Evolutionary conservation across 2,888 invertebrate species (phyloP).

Genomic region (Smittia aterrima): DNA sequence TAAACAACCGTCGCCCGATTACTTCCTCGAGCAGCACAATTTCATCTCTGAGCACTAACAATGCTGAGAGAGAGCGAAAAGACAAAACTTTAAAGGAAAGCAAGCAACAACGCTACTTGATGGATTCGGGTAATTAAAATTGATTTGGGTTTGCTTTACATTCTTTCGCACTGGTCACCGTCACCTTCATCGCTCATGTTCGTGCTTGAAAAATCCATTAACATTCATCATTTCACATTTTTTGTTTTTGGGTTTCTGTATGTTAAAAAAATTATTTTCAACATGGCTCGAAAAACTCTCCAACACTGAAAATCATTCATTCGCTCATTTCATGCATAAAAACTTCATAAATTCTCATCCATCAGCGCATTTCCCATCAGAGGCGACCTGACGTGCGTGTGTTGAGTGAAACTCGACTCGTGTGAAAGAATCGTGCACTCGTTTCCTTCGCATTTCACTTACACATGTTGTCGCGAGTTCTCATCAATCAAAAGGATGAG

Average conservation of each 20-base stretch:
- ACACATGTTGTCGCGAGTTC: not conserved
- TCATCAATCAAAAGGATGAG: conserved; percentile 19
- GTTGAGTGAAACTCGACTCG: no score
- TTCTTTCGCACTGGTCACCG: not conserved
- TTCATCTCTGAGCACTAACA: conserved; percentile 36
- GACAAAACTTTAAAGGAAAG: conserved; percentile 27
- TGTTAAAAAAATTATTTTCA: no score
- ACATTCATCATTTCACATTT: conserved; percentile 10
- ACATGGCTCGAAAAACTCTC: no score
- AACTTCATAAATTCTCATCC: not conserved
- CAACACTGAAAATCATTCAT: not conserved
- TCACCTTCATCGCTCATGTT: no score
- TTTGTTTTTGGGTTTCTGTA: no score
- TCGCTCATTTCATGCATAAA: not conserved
- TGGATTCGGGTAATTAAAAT: conserved; percentile 41
- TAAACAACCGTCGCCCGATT: conserved; percentile 38
- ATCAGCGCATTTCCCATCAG: not conserved
- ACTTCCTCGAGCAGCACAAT: conserved; percentile 41
- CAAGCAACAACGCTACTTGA: conserved; percentile 32
- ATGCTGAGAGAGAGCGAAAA: conserved; percentile 17
- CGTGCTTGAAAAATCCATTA: not conserved
- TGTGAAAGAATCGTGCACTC: not conserved
- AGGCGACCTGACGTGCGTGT: not conserved
- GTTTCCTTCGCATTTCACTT: not conserved
- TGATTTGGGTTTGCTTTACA: not conserved